Evolutionary conservation across 2,113 vertebrate species (phyloP), one percentile per base, ranked within the genome.

Genomic region (Pycnonotus jocosus): DNA sequence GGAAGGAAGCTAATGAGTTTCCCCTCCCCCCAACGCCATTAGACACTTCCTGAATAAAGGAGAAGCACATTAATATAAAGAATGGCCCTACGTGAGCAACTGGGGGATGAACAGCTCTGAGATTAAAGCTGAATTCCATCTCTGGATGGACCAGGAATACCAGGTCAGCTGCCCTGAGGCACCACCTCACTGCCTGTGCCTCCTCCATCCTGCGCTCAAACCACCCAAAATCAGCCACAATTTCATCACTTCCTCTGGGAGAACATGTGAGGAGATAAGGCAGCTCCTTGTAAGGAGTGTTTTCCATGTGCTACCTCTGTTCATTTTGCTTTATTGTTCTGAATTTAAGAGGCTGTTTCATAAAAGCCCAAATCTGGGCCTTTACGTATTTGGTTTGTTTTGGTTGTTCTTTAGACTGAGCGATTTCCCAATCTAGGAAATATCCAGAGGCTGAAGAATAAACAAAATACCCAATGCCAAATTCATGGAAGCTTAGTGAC

Each of bases 31-130:
- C 97, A 98, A 97, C 78, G 64, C 98, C 98, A 99, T 98, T 98
- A 99, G 98, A 98, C 97, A 98, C 98, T 99, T 99, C 98, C 98
- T 98, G 98, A 98, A 98, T 96, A 96, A 97, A 98, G 92, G 93
- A 97, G 97, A 97, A 97, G 95, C 86, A 95, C 92, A 97, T 97
- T 97, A 97, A 97, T 97, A 94, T 82, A 82, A 92, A 80, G 96
- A 95, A 93, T 53, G 42, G 87, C 35, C 8, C 68, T 93, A 90
- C 62, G 40, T 82, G 96, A 95, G 95, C 85, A 92, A 95, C 57
- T 95, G 93, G 84, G 95, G 90, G 73, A 88, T 68, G 61, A 86
- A 65, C 73, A 57, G 62, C 76, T 86, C 51, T n/a, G 30, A 33
- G 37, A 95, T 94, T 88, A 90, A 90, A 97, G 90, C 50, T 53